Evolutionary conservation across 2,888 invertebrate genomes (phyloP), one percentile per base, ranked within the genome.

Genomic region (Lasioglossum marginatum): DNA sequence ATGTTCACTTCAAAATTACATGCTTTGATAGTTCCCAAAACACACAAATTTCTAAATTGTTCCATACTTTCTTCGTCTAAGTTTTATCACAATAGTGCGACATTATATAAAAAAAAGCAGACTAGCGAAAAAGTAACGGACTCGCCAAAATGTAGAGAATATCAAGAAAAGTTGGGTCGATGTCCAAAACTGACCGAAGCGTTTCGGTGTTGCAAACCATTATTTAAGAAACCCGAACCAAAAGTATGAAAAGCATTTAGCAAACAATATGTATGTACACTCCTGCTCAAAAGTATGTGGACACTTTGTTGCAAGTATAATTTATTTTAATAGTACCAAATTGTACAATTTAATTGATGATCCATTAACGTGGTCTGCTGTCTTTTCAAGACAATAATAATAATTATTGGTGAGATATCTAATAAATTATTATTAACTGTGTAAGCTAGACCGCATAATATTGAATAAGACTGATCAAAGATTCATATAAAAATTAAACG

Each of bases 1-100:
- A 92, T 92, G 90, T 79, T 89, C 72, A 40, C 75, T 40, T 23
- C 72, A 73, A 91, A 92, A 91, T 89, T 88, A 31, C 34, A 68
- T 4, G 82, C 86, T 52, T 81, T 78, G 3, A 63, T 81, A 45
- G 75, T 72, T 3, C 66, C 76, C 4, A 52, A 70, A 83, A 34
- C 82, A 37, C 23, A 70, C 4, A 68, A 27, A 6, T 37, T 23
- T 68, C 19, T 8, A 68, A 45, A 77, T 72, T 16, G 82, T 23
- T 2, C 34, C 1, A 73, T 34, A 43, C 43, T 43, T 66, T 45
- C 60, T 4, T 27, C 60, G 10, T 1, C 34, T 14, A 43, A 45
- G 34, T 40, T 19, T 43, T 23, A 40, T 27, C 66, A 75, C 19
- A 27, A 16, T n/a, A 77, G n/a, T 2, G 77, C 63, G 23, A 19